These are phyloP conservation scores for Synanthedon tipuliformis DNA, from an alignment of 2,888 invertebrate species.

Conservation along the genomic window DNA sequence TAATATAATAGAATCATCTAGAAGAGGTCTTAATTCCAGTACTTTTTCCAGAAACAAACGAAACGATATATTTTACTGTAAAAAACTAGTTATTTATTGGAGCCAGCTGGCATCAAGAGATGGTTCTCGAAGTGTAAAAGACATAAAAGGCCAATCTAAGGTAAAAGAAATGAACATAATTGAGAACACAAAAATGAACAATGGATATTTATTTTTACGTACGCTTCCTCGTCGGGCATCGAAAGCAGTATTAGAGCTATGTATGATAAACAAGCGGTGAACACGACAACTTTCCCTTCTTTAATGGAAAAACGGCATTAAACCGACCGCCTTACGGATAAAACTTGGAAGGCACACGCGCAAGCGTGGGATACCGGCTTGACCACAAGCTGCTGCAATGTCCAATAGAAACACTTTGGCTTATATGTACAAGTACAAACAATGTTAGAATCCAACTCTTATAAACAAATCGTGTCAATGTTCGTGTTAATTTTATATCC, in stretches of 20 bases:
- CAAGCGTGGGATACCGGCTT: slow-evolving; percentile 29
- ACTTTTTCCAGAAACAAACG: no score
- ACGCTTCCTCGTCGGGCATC: slow-evolving; percentile 52
- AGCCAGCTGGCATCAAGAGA: no score
- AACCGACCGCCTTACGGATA: slow-evolving; percentile 38
- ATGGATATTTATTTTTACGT: slow-evolving; percentile 20
- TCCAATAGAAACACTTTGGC: slow-evolving; percentile 7
- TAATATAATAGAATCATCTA: no score
- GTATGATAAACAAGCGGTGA: slow-evolving; percentile 50
- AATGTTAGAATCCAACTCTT: no score
- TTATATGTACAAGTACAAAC: no score
- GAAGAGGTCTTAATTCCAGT: no score
- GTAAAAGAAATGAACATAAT: not conserved
- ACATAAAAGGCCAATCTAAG: no score
- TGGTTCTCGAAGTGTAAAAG: no score
- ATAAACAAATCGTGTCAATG: no score
- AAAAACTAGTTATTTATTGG: no score
- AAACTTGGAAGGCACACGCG: slow-evolving; percentile 35
- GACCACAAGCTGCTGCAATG: slow-evolving; percentile 25
- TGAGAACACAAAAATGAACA: slow-evolving; percentile 2
- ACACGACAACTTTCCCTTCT: slow-evolving; percentile 61
- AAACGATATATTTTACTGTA: no score
- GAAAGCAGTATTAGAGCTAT: slow-evolving; percentile 56
- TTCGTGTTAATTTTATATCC: no score
- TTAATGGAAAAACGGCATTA: slow-evolving; percentile 60